Evolutionary conservation across 1,140 invertebrate genomes (phyloP), one percentile per base, ranked within the genome.

Genomic region (Lethrus apterus): DNA sequence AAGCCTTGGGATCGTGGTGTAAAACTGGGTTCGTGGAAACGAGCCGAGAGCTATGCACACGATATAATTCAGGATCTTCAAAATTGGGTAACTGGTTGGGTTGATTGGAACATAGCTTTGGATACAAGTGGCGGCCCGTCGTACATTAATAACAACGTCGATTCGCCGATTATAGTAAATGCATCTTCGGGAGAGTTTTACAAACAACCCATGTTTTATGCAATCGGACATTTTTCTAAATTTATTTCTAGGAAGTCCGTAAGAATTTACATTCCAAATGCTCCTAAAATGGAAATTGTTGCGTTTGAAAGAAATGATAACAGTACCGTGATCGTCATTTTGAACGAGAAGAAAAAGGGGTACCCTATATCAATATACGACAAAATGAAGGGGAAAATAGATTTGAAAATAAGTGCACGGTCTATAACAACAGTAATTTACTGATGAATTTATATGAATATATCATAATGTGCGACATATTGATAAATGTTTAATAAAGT

Each of bases 31-130:
- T 79, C 74, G 9, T 93, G 89, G 88, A 57, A 67, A 1, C 69
- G 86, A 55, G 86, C 73, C 4, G 78, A 84, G 60, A 55, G 52
- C 32, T 91, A 92, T 59, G 71, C 79, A 1, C 55, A 66, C 29
- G 74, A 83, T 60, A 88, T 90, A 44, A 76, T 90, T 41, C 55
- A 81, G 70, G 71, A 80, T 64, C 56, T 82, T 18, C 74, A 76
- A 47, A 63, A 76, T 50, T 75, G 59, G 64, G 68, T 65, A 58
- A 74, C 59, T 67, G 76, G 78, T 2, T 84, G 80, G 80, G 68
- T 79, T 11, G 84, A 87, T 62, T 88, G 85, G 85, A 87, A 87
- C 61, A 60, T 87, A 34, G 79, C 73, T 2, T 57, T 87, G n/a
- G 68, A 84, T 60, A 52, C 66, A 53, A 58, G 66, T 32, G 84